Conservation (phyloP, 2,113 vertebrate genomes). For the Zosterops pallidus region DNA sequence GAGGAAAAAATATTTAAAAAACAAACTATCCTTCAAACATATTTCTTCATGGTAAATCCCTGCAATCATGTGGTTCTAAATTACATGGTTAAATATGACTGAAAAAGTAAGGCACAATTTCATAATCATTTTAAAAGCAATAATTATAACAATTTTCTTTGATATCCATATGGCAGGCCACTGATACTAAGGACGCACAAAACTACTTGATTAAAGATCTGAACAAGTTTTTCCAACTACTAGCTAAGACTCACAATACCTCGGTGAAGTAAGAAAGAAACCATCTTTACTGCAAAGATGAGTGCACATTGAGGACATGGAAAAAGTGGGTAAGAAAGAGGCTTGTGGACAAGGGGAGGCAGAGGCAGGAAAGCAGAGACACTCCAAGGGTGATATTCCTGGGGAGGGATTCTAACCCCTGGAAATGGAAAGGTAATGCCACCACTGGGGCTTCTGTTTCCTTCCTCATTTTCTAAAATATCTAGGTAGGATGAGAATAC, state of each 20-base stretch:
- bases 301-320: neutral
- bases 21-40: constrained; percentile 51
- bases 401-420: neutral
- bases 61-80: constrained; percentile 65
- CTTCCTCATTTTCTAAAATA: neutral
- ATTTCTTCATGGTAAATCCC: constrained; percentile 58
- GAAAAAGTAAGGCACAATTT: constrained; percentile 67
- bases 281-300: neutral
- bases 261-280: neutral
- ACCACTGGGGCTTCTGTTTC: neutral
- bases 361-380: neutral
- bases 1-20: neutral
- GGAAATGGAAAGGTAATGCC: neutral
- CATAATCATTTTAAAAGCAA: constrained; percentile 63
- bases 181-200: constrained; percentile 21
- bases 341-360: neutral
- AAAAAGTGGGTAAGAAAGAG: neutral
- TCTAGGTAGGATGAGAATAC: neutral
- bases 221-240: constrained; percentile 28
- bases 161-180: constrained; percentile 48
- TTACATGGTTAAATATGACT: constrained; percentile 56
- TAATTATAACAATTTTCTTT: constrained; percentile 62
- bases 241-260: constrained; percentile 2
- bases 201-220: constrained; percentile 48
- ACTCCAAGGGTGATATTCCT: neutral